Evolutionary conservation across 2,797 vertebrate species (phyloP).

Genomic region (Merluccius polli): DNA sequence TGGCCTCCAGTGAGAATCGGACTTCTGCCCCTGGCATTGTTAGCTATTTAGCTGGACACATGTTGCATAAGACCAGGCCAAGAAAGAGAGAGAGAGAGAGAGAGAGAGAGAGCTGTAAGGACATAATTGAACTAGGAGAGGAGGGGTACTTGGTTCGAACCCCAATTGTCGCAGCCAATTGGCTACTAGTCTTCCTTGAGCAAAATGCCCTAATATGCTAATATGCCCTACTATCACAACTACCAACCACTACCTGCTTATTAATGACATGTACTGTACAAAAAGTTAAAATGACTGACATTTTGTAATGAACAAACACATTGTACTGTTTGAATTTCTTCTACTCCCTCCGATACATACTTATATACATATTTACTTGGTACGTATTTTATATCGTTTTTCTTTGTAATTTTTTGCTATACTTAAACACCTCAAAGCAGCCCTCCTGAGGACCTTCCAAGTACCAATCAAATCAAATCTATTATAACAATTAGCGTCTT

Average conservation of each 20-base stretch:
- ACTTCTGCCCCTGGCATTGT: no score
- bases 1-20: no score
- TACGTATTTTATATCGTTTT: constrained; percentile 20
- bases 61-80: no score
- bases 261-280: background rate
- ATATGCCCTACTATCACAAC: no score
- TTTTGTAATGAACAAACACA: background rate
- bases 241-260: no score
- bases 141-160: no score
- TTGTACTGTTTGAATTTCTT: background rate
- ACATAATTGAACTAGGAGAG: no score
- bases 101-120: background rate
- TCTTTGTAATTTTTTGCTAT: background rate
- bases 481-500: background rate
- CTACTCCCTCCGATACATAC: background rate
- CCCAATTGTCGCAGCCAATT: background rate
- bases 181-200: no score
- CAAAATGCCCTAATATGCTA: background rate
- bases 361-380: constrained; percentile 38
- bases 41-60: no score
- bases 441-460: background rate
- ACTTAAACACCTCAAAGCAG: background rate
- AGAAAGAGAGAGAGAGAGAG: background rate
- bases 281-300: background rate
- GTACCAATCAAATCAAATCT: constrained; percentile 1